Evolutionary conservation across 2,888 invertebrate genomes (phyloP).

Genomic region (Tuta absoluta): DNA sequence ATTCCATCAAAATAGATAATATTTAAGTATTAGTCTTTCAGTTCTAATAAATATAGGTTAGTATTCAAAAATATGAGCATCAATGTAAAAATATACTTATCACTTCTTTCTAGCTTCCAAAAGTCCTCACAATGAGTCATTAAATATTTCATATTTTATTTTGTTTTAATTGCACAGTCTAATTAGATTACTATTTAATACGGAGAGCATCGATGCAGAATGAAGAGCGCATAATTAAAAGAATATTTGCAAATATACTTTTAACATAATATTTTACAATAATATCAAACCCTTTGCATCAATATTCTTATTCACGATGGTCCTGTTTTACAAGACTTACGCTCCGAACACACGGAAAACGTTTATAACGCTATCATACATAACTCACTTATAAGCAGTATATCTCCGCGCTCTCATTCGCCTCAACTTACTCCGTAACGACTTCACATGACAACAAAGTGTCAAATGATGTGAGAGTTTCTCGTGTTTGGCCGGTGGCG

Average conservation of each 20-base stretch:
- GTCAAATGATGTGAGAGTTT: conserved; percentile 57
- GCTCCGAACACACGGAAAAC: background rate
- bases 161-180: too few relatives aligned
- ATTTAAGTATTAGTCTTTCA: background rate
- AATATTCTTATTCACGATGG: background rate
- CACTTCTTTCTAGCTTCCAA: background rate
- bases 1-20: background rate
- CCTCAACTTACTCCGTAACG: background rate
- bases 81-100: background rate
- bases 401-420: background rate
- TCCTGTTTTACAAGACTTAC: background rate
- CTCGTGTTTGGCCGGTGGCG: conserved; percentile 37
- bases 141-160: background rate
- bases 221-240: background rate
- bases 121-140: background rate
- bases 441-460: conserved; percentile 38
- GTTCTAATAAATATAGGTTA: conserved; percentile 10
- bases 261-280: too few relatives aligned
- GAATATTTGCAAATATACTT: background rate
- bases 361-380: background rate
- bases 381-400: background rate
- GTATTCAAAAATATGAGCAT: conserved; percentile 7
- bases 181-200: background rate
- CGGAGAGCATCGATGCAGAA: background rate
- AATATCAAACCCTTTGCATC: background rate